These are phyloP conservation scores for Kryptopterus vitreolus DNA, from an alignment of 2,797 vertebrate species.

Conservation along the genomic window DNA sequence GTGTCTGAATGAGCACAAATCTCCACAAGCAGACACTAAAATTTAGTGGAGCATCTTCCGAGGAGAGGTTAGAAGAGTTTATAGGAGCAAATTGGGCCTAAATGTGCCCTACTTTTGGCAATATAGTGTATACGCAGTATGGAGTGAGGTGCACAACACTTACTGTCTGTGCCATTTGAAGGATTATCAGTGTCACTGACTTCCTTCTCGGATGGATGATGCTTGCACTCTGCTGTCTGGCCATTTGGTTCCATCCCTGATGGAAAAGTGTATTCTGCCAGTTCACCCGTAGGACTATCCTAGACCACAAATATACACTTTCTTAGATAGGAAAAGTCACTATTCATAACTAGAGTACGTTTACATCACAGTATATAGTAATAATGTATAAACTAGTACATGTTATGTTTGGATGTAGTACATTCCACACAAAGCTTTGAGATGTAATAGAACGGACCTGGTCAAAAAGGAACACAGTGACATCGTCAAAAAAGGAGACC, in stretches of 20 bases:
- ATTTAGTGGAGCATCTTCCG: too few species aligned
- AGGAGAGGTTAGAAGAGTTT: too few species aligned
- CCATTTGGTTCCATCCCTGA: constrained; percentile 64
- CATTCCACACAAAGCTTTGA: neutral
- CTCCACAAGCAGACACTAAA: too few species aligned
- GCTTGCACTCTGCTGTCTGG: constrained; percentile 57
- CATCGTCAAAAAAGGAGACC: constrained; percentile 95
- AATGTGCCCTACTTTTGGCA: too few species aligned
- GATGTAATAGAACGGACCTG: constrained; percentile 75
- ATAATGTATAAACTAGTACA: neutral
- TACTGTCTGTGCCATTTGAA: constrained; percentile 73
- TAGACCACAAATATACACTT: constrained; percentile 55
- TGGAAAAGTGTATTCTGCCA: constrained; percentile 81
- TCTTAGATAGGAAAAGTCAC: neutral
- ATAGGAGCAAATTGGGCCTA: too few species aligned
- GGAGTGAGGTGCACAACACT: constrained; percentile 47
- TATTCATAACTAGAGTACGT: neutral
- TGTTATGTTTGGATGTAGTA: neutral
- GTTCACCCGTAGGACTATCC: constrained; percentile 93
- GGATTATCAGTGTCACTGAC: constrained; percentile 60
- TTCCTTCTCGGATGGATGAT: constrained; percentile 55
- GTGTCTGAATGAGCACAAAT: too few species aligned
- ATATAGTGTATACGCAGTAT: neutral
- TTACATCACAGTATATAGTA: too few species aligned
- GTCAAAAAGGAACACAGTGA: constrained; percentile 97